A percentile compares a stretch with the other conserved stretches of the same genome.
phyloP scores from a whole-genome alignment of 2,888 invertebrate species.

The Invenusta paracnida region DNA sequence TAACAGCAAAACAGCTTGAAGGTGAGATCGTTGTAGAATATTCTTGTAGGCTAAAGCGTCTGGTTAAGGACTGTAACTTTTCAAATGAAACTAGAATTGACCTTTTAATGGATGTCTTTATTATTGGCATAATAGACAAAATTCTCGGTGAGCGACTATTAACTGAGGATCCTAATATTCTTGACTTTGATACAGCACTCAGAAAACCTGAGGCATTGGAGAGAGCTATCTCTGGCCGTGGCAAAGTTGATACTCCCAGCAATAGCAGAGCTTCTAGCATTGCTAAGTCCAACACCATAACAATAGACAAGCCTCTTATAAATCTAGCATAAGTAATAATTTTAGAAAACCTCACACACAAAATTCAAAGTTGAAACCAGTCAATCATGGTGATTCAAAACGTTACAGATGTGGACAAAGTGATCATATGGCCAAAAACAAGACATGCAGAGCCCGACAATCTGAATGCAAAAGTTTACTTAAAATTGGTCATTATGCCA shows the following conservation, averaged over 20 bases:
- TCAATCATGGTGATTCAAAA: neutral
- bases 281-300: neutral
- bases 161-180: neutral
- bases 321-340: neutral
- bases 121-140: neutral
- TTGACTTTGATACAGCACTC: neutral
- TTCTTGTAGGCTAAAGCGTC: neutral
- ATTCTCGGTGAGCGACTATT: neutral
- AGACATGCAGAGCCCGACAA: neutral
- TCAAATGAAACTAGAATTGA: neutral
- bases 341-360: too few relatives aligned
- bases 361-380: neutral
- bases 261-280: neutral
- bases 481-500: too few relatives aligned
- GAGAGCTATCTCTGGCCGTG: constrained; percentile 6
- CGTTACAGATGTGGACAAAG: constrained; percentile 4
- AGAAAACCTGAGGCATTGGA: neutral
- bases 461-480: neutral
- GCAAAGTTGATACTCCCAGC: neutral
- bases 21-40: neutral
- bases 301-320: neutral
- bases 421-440: neutral
- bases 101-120: neutral
- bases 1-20: neutral
- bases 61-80: neutral